Evolutionary conservation across 2,888 invertebrate species (phyloP).

Genomic region (Linnaemya vulpina): DNA sequence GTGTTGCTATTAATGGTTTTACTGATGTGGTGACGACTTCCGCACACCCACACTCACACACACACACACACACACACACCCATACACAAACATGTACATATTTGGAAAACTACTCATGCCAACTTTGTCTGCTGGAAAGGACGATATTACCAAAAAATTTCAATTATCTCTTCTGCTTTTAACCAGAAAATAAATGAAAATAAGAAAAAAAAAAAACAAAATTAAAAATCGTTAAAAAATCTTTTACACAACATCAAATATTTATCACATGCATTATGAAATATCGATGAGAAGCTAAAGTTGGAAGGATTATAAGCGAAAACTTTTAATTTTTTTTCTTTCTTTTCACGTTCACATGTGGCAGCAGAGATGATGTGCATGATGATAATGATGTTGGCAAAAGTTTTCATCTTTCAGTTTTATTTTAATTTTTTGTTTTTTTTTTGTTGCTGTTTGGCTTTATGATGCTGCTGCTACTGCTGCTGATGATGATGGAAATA

Average conservation of each 20-base stretch:
- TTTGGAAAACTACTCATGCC: conserved; percentile 31
- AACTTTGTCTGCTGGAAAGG: conserved; percentile 32
- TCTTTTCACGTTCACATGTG: conserved; percentile 20
- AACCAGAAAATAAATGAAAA: conserved; percentile 8
- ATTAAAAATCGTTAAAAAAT: conserved; percentile 19
- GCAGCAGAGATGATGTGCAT: conserved; percentile 8
- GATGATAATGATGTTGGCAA: conserved; percentile 59
- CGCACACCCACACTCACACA: conserved; percentile 17
- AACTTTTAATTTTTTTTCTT: conserved; percentile 47
- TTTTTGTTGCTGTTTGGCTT: conserved; percentile 8
- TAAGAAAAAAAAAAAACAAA: conserved; percentile 9
- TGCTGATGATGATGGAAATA: conserved; percentile 53
- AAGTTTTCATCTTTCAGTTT: conserved; percentile 46
- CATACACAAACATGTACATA: conserved; percentile 4
- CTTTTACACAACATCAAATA: conserved; percentile 58
- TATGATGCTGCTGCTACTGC: conserved; percentile 24
- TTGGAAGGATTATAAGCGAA: conserved; percentile 26
- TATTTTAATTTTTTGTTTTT: conserved; percentile 24
- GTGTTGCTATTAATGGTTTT: conserved; percentile 69
- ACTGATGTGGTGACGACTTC: conserved; percentile 65
- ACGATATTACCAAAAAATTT: conserved; percentile 63
- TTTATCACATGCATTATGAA: conserved; percentile 67
- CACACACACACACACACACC: background rate
- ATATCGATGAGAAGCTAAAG: conserved; percentile 46
- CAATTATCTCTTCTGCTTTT: conserved; percentile 62